Evolutionary conservation across 1,140 invertebrate genomes (phyloP).

Genomic region (Protaetia brevitarsis): DNA sequence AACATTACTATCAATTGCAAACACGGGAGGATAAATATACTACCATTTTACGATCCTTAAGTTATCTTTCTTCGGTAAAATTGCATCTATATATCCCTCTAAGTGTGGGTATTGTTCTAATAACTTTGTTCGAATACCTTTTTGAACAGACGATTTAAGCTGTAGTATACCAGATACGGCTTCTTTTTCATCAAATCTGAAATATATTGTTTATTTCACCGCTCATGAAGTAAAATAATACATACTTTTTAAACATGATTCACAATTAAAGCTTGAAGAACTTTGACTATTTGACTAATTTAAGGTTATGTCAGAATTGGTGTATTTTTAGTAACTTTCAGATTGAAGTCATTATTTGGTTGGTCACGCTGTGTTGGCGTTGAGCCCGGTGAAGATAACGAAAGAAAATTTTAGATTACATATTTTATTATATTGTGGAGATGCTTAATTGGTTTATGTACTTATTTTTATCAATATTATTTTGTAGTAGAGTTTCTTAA

Average conservation of each 20-base stretch:
- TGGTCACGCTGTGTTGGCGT: too few species aligned
- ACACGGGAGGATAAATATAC: conserved; percentile 27
- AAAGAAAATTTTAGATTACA: too few species aligned
- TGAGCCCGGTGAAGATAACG: too few species aligned
- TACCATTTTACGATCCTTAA: conserved; percentile 96
- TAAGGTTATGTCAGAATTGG: conserved; percentile 1
- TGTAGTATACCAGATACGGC: conserved; percentile 92
- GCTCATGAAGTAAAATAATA: neutral
- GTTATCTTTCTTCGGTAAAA: conserved; percentile 94
- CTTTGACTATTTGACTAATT: neutral
- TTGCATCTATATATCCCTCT: conserved; percentile 82
- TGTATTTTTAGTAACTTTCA: too few species aligned
- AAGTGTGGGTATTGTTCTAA: conserved; percentile 86
- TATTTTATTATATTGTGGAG: too few species aligned
- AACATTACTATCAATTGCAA: conserved; percentile 22
- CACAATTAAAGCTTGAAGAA: neutral
- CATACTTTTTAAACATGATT: conserved; percentile 44
- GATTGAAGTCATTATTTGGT: too few species aligned
- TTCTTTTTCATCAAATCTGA: conserved; percentile 94
- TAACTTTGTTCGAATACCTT: conserved; percentile 85
- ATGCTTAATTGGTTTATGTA: too few species aligned
- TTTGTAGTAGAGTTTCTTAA: too few species aligned
- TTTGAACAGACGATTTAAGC: conserved; percentile 95
- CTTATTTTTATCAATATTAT: too few species aligned
- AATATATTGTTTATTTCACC: conserved; percentile 20